Conservation (phyloP, 2,888 invertebrate species). For the Kryphioiulus occultus region DNA sequence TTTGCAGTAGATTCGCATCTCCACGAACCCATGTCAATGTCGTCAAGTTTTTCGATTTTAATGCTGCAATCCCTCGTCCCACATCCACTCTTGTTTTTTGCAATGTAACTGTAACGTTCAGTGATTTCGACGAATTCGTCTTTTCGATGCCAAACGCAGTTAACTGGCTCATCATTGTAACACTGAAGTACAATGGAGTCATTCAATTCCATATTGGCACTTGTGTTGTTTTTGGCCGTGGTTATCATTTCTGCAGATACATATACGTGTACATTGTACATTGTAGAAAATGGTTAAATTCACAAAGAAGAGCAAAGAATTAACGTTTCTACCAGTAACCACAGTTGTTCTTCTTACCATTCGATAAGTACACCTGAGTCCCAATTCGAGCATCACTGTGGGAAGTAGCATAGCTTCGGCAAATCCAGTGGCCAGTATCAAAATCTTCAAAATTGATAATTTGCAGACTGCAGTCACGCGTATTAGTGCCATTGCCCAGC, state of each 20-base stretch:
- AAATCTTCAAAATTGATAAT: background rate
- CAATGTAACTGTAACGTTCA: background rate
- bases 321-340: too few species aligned
- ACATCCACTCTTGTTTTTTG: background rate
- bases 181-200: background rate
- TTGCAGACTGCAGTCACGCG: background rate
- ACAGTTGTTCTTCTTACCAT: background rate
- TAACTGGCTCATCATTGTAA: background rate
- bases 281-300: too few species aligned
- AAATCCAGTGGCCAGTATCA: background rate
- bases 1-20: background rate
- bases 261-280: too few species aligned
- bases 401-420: background rate
- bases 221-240: background rate
- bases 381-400: background rate
- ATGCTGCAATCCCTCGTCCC: background rate
- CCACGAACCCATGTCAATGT: background rate
- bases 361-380: background rate
- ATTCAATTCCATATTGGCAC: background rate
- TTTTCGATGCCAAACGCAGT: background rate
- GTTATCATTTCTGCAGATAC: background rate
- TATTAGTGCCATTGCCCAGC: background rate
- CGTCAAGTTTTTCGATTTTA: background rate
- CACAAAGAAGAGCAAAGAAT: too few species aligned
- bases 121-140: background rate